Percentiles rank a stretch among this genome's conserved stretches.
Evolutionary conservation across 1,140 invertebrate genomes (phyloP).

Genomic region (Pogonomyrmex californicus): DNA sequence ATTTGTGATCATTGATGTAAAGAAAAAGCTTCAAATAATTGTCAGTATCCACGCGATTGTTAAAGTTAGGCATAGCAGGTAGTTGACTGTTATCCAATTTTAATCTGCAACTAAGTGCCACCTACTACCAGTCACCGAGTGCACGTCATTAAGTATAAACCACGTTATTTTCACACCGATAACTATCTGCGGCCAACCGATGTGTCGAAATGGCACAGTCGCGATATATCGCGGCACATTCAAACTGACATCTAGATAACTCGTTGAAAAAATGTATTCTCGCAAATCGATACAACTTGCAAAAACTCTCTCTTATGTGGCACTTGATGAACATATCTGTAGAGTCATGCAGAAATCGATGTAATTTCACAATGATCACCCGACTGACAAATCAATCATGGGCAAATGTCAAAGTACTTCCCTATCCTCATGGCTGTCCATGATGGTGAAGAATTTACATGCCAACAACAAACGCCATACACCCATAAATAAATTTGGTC

Average conservation of each 20-base stretch:
- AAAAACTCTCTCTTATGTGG: constrained; percentile 9
- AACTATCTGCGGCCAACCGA: constrained; percentile 30
- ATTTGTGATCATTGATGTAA: constrained; percentile 4
- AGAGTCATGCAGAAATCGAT: constrained; percentile 22
- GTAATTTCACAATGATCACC: constrained; percentile 13
- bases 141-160: constrained; percentile 51
- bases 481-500: constrained; percentile 81
- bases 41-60: constrained; percentile 56
- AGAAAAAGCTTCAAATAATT: constrained; percentile 21
- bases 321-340: constrained; percentile 38
- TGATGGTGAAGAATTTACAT: constrained; percentile 76
- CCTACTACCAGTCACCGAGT: constrained; percentile 12
- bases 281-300: constrained; percentile 14
- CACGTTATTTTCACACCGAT: constrained; percentile 72
- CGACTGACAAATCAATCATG: constrained; percentile 21
- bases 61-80: constrained; percentile 49
- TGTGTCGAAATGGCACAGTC: constrained; percentile 43
- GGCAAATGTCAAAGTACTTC: constrained; percentile 19
- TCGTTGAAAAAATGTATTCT: constrained; percentile 42
- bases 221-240: constrained; percentile 47
- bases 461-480: constrained; percentile 78
- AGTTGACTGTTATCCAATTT: constrained; percentile 66
- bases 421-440: constrained; percentile 1
- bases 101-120: constrained; percentile 19
- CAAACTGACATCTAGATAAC: constrained; percentile 39